These are phyloP conservation scores for Diabrotica balteata DNA, from an alignment of 2,888 invertebrate genomes.

Conservation along the genomic window DNA sequence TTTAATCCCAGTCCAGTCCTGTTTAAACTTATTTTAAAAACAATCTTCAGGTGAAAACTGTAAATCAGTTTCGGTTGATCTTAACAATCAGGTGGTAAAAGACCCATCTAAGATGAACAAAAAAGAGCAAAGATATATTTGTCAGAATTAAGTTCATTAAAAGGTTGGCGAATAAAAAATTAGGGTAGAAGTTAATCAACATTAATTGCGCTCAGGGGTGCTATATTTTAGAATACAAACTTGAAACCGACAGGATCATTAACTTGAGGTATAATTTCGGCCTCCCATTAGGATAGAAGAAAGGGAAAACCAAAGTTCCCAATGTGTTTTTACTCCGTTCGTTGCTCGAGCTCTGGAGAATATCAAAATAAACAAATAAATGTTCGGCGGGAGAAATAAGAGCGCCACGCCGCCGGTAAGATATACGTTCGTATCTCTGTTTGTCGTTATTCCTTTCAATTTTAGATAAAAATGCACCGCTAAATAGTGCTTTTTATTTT, in stretches of 20 bases:
- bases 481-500: neutral
- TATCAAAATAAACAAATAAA: slow-evolving; percentile 25
- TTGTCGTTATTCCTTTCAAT: slow-evolving; percentile 1
- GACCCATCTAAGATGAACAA: slow-evolving; percentile 4
- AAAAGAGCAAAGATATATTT: slow-evolving; percentile 36
- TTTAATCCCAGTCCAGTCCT: too few species aligned
- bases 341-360: slow-evolving; percentile 14
- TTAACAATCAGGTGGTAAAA: slow-evolving; percentile 12
- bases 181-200: slow-evolving; percentile 47
- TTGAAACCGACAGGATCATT: slow-evolving; percentile 46
- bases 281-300: slow-evolving; percentile 38
- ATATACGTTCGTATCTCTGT: neutral
- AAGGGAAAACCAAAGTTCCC: slow-evolving; percentile 27
- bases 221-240: slow-evolving; percentile 46
- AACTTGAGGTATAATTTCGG: slow-evolving; percentile 42
- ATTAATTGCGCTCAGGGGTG: slow-evolving; percentile 45
- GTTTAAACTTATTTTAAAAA: neutral
- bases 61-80: neutral
- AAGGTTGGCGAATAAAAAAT: slow-evolving; percentile 45
- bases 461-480: slow-evolving; percentile 1
- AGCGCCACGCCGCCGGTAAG: neutral
- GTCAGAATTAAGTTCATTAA: slow-evolving; percentile 45
- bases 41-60: neutral
- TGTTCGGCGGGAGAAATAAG: slow-evolving; percentile 10
- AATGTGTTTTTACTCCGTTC: slow-evolving; percentile 26